These are phyloP conservation scores for Baccha elongata DNA, from an alignment of 2,888 invertebrate genomes.

Conservation along the genomic window DNA sequence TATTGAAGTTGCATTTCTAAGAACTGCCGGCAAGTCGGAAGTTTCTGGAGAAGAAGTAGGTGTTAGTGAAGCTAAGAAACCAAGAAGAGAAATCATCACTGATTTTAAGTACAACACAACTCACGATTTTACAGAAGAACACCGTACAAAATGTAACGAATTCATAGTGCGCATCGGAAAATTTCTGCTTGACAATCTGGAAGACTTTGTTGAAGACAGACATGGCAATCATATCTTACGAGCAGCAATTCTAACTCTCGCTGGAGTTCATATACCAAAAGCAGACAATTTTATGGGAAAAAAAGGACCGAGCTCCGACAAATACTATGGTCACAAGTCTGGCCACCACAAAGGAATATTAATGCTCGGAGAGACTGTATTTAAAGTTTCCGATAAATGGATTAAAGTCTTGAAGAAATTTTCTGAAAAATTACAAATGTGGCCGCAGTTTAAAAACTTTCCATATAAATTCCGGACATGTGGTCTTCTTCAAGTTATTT, in stretches of 20 bases:
- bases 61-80: slow-evolving; percentile 78
- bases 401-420: slow-evolving; percentile 86
- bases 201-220: slow-evolving; percentile 91
- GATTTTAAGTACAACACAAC: slow-evolving; percentile 79
- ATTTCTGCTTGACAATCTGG: slow-evolving; percentile 91
- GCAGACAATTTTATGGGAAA: slow-evolving; percentile 82
- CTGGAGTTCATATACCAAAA: slow-evolving; percentile 85
- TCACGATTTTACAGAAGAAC: slow-evolving; percentile 82
- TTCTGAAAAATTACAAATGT: slow-evolving; percentile 85
- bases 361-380: slow-evolving; percentile 74
- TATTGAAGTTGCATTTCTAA: slow-evolving; percentile 80
- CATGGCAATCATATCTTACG: slow-evolving; percentile 91
- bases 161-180: slow-evolving; percentile 88
- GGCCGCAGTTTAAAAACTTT: slow-evolving; percentile 91
- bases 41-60: slow-evolving; percentile 59
- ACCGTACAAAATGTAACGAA: slow-evolving; percentile 84
- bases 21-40: slow-evolving; percentile 75
- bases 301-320: slow-evolving; percentile 78
- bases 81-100: slow-evolving; percentile 74
- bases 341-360: slow-evolving; percentile 2
- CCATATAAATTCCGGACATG: slow-evolving; percentile 88
- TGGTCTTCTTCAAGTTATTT: slow-evolving; percentile 86
- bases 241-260: slow-evolving; percentile 87
- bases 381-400: slow-evolving; percentile 85
- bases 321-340: not conserved